A percentile compares a stretch with the other conserved stretches of the same genome.
Conservation (phyloP, 2,797 vertebrate genomes). For the Acipenser transmontanus region DNA sequence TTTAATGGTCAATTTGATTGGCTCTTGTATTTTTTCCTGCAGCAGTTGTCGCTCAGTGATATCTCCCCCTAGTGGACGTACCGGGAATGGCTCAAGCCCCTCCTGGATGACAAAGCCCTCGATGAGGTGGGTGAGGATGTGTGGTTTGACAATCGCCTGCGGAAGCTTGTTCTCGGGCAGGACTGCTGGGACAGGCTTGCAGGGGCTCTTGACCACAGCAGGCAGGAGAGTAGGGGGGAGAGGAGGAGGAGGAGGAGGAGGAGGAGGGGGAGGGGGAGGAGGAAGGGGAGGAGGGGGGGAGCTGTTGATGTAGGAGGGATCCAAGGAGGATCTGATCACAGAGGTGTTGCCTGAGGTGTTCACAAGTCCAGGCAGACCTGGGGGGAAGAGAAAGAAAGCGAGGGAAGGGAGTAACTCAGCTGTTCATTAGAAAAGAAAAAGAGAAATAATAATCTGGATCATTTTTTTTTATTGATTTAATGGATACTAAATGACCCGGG, state of each 20-base stretch:
- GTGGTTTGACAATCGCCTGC: conserved; percentile 73
- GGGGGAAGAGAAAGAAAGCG: conserved; percentile 1
- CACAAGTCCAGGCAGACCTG: conserved; percentile 27
- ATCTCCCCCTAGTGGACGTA: conserved; percentile 50
- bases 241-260: conserved; percentile 54
- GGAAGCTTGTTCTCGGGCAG: conserved; percentile 68
- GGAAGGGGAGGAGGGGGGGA: conserved; percentile 42
- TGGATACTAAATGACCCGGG: too few relatives aligned
- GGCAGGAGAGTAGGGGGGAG: conserved; percentile 35
- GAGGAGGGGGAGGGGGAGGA: conserved; percentile 46
- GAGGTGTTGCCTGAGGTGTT: conserved; percentile 25
- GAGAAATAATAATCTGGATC: background rate
- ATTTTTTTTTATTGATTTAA: conserved; percentile 26
- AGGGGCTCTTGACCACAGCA: conserved; percentile 63
- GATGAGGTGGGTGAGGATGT: conserved; percentile 91
- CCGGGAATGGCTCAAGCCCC: conserved; percentile 89
- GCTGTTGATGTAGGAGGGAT: conserved; percentile 54
- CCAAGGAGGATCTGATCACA: conserved; percentile 44
- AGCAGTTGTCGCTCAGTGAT: background rate
- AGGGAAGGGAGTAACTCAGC: conserved; percentile 7
- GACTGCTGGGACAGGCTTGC: conserved; percentile 56
- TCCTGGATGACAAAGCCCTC: conserved; percentile 97
- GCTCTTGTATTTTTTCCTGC: too few relatives aligned
- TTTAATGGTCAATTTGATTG: too few relatives aligned
- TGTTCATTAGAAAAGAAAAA: background rate